Percentiles rank a stretch among this genome's conserved stretches.
These are phyloP conservation scores for Noctua pronuba DNA, from an alignment of 2,888 invertebrate genomes.

Conservation along the genomic window DNA sequence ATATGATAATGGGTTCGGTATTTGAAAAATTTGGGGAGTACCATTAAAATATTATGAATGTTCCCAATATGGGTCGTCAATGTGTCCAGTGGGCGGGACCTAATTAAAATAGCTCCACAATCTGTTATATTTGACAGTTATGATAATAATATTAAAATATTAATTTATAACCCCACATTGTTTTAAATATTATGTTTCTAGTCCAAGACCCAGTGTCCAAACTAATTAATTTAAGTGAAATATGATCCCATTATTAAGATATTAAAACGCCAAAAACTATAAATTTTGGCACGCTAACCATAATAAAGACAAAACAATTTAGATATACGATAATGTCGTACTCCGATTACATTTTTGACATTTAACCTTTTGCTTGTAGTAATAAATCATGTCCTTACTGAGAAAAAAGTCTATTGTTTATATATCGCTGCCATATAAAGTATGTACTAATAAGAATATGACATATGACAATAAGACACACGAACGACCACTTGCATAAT, in stretches of 20 bases:
- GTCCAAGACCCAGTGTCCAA: conserved; percentile 13
- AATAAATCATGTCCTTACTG: conserved; percentile 46
- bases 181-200: conserved; percentile 31
- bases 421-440: conserved; percentile 29
- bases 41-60: conserved; percentile 23
- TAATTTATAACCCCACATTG: conserved; percentile 52
- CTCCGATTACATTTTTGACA: conserved; percentile 42
- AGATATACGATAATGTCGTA: conserved; percentile 38
- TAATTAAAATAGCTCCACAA: conserved; percentile 54
- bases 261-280: conserved; percentile 34
- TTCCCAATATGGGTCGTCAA: conserved; percentile 37
- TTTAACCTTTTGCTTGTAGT: conserved; percentile 48
- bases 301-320: conserved; percentile 36
- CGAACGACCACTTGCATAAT: background rate
- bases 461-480: conserved; percentile 21
- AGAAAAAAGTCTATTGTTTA: conserved; percentile 42
- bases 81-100: conserved; percentile 49
- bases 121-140: conserved; percentile 51
- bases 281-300: conserved; percentile 33
- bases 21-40: conserved; percentile 4
- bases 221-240: conserved; percentile 42
- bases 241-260: conserved; percentile 43
- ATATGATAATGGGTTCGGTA: conserved; percentile 1
- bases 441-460: conserved; percentile 24
- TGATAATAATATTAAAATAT: conserved; percentile 48